Evolutionary conservation across 1,140 invertebrate species (phyloP).

Genomic region (Camponotus vicinus): DNA sequence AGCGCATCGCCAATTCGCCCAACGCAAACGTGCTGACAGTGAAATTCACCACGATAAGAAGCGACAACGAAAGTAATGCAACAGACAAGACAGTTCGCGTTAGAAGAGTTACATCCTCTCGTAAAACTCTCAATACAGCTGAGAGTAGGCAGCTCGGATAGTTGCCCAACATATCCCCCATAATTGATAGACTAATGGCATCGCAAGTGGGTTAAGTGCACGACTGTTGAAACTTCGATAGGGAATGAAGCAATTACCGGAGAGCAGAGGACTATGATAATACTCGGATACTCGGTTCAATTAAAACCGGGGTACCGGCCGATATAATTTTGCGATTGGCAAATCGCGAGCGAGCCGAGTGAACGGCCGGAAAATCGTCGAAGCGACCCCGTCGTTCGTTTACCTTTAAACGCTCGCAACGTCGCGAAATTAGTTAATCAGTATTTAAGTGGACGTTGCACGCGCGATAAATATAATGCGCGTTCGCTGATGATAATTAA

Average conservation of each 20-base stretch:
- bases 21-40: not conserved
- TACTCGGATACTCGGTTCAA: constrained; percentile 44
- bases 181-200: constrained; percentile 69
- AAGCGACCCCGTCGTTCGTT: constrained; percentile 21
- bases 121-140: constrained; percentile 27
- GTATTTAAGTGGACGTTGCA: constrained; percentile 64
- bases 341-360: constrained; percentile 31
- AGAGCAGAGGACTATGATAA: constrained; percentile 51
- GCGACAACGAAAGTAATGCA: not conserved
- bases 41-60: not conserved
- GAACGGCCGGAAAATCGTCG: not conserved
- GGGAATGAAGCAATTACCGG: constrained; percentile 59
- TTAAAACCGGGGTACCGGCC: constrained; percentile 50
- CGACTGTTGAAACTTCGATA: constrained; percentile 59
- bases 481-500: constrained; percentile 25
- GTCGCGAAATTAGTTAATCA: constrained; percentile 62
- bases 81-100: constrained; percentile 3
- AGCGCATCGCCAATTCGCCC: not conserved
- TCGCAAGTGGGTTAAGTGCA: constrained; percentile 64
- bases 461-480: constrained; percentile 43
- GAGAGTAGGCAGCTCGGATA: constrained; percentile 16
- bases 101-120: constrained; percentile 35
- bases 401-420: constrained; percentile 50
- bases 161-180: constrained; percentile 54
- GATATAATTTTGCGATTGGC: constrained; percentile 50